Evolutionary conservation across 2,113 vertebrate genomes (phyloP).

Genomic region (Leucopsar rothschildi): DNA sequence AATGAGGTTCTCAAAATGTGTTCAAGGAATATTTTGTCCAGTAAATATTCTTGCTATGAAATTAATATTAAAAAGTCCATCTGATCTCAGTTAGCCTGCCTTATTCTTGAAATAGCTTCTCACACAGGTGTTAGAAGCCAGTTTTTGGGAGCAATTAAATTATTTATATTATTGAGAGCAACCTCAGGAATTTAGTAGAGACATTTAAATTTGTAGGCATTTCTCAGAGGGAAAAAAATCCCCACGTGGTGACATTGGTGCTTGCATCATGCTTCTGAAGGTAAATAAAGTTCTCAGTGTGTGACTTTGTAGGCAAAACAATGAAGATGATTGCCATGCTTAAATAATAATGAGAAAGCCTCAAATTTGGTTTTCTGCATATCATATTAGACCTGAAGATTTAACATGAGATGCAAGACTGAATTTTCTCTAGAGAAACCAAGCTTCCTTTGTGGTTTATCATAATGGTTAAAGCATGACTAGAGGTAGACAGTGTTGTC

Average conservation of each 20-base stretch:
- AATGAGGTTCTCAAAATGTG: background rate
- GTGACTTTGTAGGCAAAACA: background rate
- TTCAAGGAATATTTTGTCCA: background rate
- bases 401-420: background rate
- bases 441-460: background rate
- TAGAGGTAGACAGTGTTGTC: background rate
- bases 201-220: background rate
- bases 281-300: background rate
- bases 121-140: background rate
- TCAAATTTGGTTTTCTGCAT: background rate
- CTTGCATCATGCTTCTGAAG: background rate
- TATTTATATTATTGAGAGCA: background rate
- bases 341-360: background rate
- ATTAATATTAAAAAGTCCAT: background rate
- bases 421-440: background rate
- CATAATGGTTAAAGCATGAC: background rate
- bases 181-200: background rate
- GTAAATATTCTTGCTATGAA: background rate
- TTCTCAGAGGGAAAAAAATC: background rate
- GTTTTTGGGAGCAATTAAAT: fast-evolving
- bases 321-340: background rate
- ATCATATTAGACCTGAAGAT: background rate
- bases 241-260: background rate
- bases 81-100: background rate
- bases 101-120: background rate